A percentile compares a stretch with the other conserved stretches of the same genome.
These are phyloP conservation scores for Alauda arvensis DNA, from an alignment of 2,797 vertebrate genomes.

Conservation along the genomic window DNA sequence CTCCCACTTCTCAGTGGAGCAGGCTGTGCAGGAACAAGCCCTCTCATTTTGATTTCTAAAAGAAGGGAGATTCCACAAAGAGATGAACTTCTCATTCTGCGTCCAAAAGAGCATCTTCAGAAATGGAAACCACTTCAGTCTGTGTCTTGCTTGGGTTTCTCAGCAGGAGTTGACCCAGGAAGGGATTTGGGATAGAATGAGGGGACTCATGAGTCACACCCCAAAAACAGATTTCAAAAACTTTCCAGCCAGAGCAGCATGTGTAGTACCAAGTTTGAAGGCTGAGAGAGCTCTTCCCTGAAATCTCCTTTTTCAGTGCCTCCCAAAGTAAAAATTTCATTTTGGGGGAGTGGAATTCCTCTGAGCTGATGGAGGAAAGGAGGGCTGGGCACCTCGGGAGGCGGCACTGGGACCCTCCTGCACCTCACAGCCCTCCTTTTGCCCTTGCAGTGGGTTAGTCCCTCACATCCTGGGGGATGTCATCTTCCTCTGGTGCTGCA, in stretches of 20 bases:
- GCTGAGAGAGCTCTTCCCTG: not conserved
- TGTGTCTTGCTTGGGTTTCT: not conserved
- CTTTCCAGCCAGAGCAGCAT: not conserved
- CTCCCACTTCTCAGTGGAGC: not conserved
- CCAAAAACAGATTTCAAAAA: not conserved
- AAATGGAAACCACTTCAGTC: not conserved
- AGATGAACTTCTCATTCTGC: not conserved
- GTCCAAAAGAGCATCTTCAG: not conserved
- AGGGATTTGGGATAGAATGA: not conserved
- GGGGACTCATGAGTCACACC: not conserved
- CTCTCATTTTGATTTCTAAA: not conserved
- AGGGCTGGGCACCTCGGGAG: not conserved
- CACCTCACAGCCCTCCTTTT: conserved; percentile 41
- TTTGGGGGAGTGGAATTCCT: not conserved
- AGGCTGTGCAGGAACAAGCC: not conserved
- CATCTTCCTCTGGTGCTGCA: conserved; percentile 89
- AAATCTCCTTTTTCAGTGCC: not conserved
- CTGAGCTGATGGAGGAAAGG: not conserved
- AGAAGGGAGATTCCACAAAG: not conserved
- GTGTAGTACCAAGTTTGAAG: fast-evolving
- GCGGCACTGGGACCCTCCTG: not conserved
- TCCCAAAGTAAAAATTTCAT: not conserved
- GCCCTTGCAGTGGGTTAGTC: conserved; percentile 79
- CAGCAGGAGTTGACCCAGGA: not conserved
- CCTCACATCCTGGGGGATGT: conserved; percentile 86